A percentile compares a stretch with the other conserved stretches of the same genome.
phyloP scores from a whole-genome alignment of 1,140 invertebrate species.

The Dendroctonus valens region DNA sequence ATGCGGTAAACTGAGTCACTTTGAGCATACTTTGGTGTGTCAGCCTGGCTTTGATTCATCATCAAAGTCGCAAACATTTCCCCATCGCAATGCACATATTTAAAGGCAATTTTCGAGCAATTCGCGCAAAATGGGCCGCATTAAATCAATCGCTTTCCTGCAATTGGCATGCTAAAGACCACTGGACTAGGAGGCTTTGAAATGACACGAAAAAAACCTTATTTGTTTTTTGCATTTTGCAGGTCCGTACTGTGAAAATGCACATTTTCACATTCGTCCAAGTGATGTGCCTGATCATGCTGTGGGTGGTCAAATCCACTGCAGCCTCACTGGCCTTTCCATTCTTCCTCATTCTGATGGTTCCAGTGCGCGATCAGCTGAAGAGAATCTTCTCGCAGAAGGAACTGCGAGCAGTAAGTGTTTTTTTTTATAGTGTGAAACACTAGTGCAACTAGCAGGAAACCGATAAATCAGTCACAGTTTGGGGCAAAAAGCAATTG shows the following conservation, averaged over 20 bases:
- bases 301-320: conserved; percentile 89
- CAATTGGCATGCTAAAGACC: too few relatives aligned
- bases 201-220: too few relatives aligned
- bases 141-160: too few relatives aligned
- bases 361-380: conserved; percentile 79
- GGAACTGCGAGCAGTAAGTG: conserved; percentile 78
- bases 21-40: too few relatives aligned
- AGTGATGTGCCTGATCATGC: conserved; percentile 68
- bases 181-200: too few relatives aligned
- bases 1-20: too few relatives aligned
- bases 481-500: not conserved
- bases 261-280: conserved; percentile 88
- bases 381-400: conserved; percentile 70
- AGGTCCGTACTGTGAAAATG: conserved; percentile 90
- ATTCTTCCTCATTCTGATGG: conserved; percentile 88
- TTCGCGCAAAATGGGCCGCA: too few relatives aligned
- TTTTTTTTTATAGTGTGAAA: not conserved
- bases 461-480: conserved; percentile 17
- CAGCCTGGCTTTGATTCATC: too few relatives aligned
- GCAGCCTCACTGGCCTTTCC: conserved; percentile 84
- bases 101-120: too few relatives aligned
- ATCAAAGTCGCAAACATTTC: too few relatives aligned
- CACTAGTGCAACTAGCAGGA: conserved; percentile 1
- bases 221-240: conserved; percentile 39
- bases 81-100: too few relatives aligned